Evolutionary conservation across 2,888 invertebrate genomes (phyloP), one percentile per base, ranked within the genome.

Genomic region (Brachypalpus laphriformis): DNA sequence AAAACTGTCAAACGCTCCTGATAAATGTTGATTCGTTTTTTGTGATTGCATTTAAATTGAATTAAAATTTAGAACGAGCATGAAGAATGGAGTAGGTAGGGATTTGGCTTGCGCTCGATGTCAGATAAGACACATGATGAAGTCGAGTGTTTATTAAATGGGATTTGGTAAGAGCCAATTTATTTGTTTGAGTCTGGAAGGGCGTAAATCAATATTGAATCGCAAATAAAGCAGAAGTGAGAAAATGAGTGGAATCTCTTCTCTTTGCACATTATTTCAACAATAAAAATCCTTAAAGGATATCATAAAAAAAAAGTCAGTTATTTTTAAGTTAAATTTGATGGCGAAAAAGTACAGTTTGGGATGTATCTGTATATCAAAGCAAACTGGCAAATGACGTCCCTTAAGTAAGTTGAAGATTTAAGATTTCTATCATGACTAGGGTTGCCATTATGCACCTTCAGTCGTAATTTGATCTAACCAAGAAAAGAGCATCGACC

Each of bases 11-110:
- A 80, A 83, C 20, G 56, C 18, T 57, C 42, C 72, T 70, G 54
- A 83, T 70, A 83, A 77, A 75, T 63, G 56, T 70, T 80, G 83
- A 80, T 83, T 83, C 45, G 45, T 74, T 74, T 57, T n/a, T 70
- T 75, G 63, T 80, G 83, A 83, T 83, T 83, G 80, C 74, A 80
- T 70, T 83, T 65, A 70, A 80, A 83, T 83, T 83, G 57, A 83
- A 83, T 83, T 83, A 75, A 80, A 80, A 83, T 66, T 56, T 28
- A 49, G 31, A 65, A 57, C 25, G 61, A 66, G 18, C 40, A 20
- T 18, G 71, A 20, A 56, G 28, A 66, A 57, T 49, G 57, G 34
- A 2, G 49, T 20, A 25, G 5, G n/a, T n/a, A 77, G 56, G 42
- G 59, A 66, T 63, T 56, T 66, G 16, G 14, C 11, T 56, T 42